Percentiles rank a stretch among this genome's conserved stretches.
Evolutionary conservation across 2,797 vertebrate species (phyloP).

Genomic region (Sebastes miniatus): DNA sequence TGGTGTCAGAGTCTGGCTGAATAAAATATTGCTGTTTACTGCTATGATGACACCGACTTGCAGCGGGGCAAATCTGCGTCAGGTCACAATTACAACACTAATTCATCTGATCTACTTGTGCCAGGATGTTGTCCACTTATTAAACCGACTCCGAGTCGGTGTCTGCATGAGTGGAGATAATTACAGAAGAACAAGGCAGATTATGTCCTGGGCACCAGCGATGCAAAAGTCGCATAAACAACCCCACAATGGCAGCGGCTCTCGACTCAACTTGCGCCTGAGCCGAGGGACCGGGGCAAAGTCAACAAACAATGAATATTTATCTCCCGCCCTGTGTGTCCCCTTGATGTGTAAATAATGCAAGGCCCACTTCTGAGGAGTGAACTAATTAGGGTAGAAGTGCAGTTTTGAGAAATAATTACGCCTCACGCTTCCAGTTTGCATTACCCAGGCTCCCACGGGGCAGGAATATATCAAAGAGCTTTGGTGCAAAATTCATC

Average conservation of each 20-base stretch:
- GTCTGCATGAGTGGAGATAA: constrained; percentile 64
- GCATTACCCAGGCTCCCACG: constrained; percentile 60
- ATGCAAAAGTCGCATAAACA: constrained; percentile 56
- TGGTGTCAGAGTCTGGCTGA: constrained; percentile 35
- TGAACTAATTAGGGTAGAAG: constrained; percentile 79
- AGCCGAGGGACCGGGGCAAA: constrained; percentile 67
- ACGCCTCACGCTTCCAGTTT: constrained; percentile 67
- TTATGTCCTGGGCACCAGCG: constrained; percentile 38
- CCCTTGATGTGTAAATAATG: constrained; percentile 86
- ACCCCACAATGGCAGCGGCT: constrained; percentile 48
- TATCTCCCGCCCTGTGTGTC: constrained; percentile 69
- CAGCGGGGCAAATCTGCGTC: neutral
- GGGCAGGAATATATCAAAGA: constrained; percentile 73
- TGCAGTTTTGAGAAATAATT: constrained; percentile 80
- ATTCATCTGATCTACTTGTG: constrained; percentile 13
- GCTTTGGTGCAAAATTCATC: constrained; percentile 53
- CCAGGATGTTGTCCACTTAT: constrained; percentile 54
- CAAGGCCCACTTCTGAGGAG: constrained; percentile 75
- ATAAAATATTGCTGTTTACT: constrained; percentile 37
- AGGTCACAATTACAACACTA: constrained; percentile 35
- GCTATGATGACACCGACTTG: constrained; percentile 6
- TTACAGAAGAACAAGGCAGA: constrained; percentile 60
- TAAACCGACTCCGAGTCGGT: constrained; percentile 46
- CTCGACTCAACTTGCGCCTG: constrained; percentile 44
- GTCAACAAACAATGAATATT: constrained; percentile 86